A percentile compares a stretch with the other conserved stretches of the same genome.
Evolutionary conservation across 2,113 vertebrate genomes (phyloP).

Genomic region (Rhabdornis inornatus): DNA sequence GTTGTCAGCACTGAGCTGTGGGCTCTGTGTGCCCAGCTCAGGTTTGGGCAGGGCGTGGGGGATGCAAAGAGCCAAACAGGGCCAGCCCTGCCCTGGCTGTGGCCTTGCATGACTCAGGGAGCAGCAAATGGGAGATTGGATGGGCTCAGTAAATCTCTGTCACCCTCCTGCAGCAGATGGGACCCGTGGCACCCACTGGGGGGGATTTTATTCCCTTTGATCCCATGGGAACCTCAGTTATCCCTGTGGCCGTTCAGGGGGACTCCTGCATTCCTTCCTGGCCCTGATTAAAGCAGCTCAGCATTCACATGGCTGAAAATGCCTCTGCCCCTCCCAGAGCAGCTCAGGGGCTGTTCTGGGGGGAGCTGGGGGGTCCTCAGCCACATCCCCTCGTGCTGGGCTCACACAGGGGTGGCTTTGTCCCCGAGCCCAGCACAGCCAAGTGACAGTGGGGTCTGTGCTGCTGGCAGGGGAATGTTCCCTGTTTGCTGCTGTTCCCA

Average conservation of each 20-base stretch:
- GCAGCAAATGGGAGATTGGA: background rate
- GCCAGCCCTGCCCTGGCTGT: fast-evolving
- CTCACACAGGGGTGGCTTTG: fast-evolving
- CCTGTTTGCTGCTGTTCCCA: background rate
- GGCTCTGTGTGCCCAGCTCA: background rate
- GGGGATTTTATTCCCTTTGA: background rate
- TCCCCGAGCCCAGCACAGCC: background rate
- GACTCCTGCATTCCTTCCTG: background rate
- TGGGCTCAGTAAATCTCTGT: background rate
- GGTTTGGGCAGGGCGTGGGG: background rate
- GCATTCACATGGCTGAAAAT: fast-evolving
- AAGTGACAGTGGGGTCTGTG: too few species aligned
- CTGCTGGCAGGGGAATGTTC: background rate
- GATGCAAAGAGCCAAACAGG: background rate
- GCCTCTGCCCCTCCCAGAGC: background rate
- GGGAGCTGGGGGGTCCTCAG: background rate
- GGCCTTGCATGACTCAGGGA: background rate
- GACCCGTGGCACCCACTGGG: background rate
- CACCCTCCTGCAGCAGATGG: background rate
- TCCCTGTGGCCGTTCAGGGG: background rate
- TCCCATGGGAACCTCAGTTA: background rate
- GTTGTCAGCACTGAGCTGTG: background rate
- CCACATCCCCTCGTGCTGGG: fast-evolving
- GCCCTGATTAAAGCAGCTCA: background rate
- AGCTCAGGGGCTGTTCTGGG: background rate